Percentiles rank a stretch among this genome's conserved stretches.
These are phyloP conservation scores for Eupithecia centaureata DNA, from an alignment of 2,888 invertebrate genomes.

Conservation along the genomic window DNA sequence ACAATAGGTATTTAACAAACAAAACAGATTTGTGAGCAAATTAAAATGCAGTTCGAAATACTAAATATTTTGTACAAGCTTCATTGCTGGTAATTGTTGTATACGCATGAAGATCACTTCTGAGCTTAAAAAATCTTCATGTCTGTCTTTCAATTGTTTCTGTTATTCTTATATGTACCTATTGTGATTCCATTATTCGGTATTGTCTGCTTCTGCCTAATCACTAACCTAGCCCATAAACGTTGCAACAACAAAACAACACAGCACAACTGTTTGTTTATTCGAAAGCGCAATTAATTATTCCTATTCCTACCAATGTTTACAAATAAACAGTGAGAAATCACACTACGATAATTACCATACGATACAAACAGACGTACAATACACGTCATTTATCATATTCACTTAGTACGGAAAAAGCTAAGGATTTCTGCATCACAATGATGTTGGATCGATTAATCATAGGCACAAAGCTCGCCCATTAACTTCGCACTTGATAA, in stretches of 20 bases:
- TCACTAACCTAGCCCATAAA: neutral
- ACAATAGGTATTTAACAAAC: neutral
- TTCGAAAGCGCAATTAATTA: slow-evolving; percentile 48
- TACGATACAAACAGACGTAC: slow-evolving; percentile 52
- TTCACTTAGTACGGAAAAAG: slow-evolving; percentile 71
- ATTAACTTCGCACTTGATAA: slow-evolving; percentile 81
- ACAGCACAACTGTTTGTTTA: slow-evolving; percentile 55
- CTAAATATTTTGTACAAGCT: neutral
- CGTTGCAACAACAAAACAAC: slow-evolving; percentile 47
- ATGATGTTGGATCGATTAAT: slow-evolving; percentile 81
- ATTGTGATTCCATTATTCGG: neutral
- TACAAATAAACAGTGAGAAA: slow-evolving; percentile 50
- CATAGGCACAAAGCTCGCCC: slow-evolving; percentile 81
- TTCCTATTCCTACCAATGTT: slow-evolving; percentile 43
- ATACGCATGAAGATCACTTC: neutral
- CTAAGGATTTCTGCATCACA: slow-evolving; percentile 80
- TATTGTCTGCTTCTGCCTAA: neutral
- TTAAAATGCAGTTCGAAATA: neutral
- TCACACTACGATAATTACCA: slow-evolving; percentile 59
- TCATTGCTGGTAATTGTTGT: neutral
- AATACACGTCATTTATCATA: slow-evolving; percentile 68
- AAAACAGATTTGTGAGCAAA: neutral
- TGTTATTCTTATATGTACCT: no score
- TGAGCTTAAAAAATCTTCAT: neutral
- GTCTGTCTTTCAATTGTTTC: no score